phyloP scores from a whole-genome alignment of 1,140 invertebrate species.

The Tetranychus urticae region DNA sequence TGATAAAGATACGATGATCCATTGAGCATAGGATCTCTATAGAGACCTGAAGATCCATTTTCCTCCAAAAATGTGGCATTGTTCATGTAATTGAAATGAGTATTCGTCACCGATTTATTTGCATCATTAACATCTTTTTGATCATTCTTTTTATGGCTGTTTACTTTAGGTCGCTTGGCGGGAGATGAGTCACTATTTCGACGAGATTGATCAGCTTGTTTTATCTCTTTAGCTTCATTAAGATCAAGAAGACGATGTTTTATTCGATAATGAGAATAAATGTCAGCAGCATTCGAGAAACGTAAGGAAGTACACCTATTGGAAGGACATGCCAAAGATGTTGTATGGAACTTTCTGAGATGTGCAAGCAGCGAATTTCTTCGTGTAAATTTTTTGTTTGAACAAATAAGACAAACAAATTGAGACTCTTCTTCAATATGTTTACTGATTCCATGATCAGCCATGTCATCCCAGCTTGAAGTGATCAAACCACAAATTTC shows the following conservation, averaged over 20 bases:
- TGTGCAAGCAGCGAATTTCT: background rate
- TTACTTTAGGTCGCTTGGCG: too few relatives aligned
- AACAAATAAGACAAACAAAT: background rate
- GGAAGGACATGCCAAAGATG: background rate
- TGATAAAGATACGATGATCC: too few relatives aligned
- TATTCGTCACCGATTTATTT: too few relatives aligned
- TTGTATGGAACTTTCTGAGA: background rate
- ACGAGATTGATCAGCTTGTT: too few relatives aligned
- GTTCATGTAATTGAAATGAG: too few relatives aligned
- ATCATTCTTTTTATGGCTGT: too few relatives aligned
- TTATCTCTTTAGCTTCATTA: too few relatives aligned
- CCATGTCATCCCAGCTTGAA: constrained; percentile 28
- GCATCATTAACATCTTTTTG: too few relatives aligned
- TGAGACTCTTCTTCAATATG: background rate
- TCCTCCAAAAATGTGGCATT: too few relatives aligned
- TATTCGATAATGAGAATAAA: background rate
- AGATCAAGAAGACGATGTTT: background rate
- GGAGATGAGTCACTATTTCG: too few relatives aligned
- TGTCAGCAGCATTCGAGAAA: background rate
- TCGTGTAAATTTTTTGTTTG: background rate
- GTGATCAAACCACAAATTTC: constrained; percentile 81
- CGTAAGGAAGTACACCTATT: background rate
- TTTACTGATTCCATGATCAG: background rate
- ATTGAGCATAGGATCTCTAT: too few relatives aligned
- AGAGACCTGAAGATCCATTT: too few relatives aligned